Base-by-base conservation (phyloP, 2,888 invertebrate genomes). In the Conomelus anceps region DNA sequence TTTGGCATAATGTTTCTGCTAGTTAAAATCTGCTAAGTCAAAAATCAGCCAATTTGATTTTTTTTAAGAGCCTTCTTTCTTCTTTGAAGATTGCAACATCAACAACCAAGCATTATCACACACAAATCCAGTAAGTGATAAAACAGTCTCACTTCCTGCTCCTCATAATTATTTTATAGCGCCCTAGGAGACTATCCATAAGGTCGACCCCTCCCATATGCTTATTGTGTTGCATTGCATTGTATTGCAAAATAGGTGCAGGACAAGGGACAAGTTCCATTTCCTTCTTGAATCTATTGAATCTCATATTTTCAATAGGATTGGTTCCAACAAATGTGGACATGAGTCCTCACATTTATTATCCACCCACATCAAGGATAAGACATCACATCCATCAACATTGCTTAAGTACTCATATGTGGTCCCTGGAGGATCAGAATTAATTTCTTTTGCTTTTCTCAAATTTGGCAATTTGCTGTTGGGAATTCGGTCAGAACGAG, bases 1-100 rank as follows among this genome's bases (percentile, higher is more conserved):
- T 87, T 29, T 34, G 87, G 34, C 34, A 87, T 23, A 87, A 17
- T 29, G 87, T 87, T 87, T 87, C 87, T 22, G n/a, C 87, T 3
- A 34, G 20, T 23, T 87, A n/a, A n/a, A n/a, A n/a, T n/a, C n/a
- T n/a, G n/a, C n/a, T 26, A 11, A 87, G 23, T 34, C 26, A 22
- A 22, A 87, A 87, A 3, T 87, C 34, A 22, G 29, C 22, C 22
- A 87, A 34, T 26, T 87, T 34, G 1, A 87, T n/a, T 26, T 87
- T 87, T 87, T 24, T 34, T 17, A 13, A 4, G 1, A 24, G 22
- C 13, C 34, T 87, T 29, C 87, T 13, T 87, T 87, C 22, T 87
- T 0, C 22, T 87, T 22, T 20, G 9, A 17, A 29, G 87, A 17
- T 87, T 26, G 26, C 22, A 34, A 29, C 20, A 29, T 29, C 17